A percentile compares a stretch with the other conserved stretches of the same genome.
These are phyloP conservation scores for Himantopus leucocephalus DNA, from an alignment of 2,113 vertebrate species.

Conservation along the genomic window DNA sequence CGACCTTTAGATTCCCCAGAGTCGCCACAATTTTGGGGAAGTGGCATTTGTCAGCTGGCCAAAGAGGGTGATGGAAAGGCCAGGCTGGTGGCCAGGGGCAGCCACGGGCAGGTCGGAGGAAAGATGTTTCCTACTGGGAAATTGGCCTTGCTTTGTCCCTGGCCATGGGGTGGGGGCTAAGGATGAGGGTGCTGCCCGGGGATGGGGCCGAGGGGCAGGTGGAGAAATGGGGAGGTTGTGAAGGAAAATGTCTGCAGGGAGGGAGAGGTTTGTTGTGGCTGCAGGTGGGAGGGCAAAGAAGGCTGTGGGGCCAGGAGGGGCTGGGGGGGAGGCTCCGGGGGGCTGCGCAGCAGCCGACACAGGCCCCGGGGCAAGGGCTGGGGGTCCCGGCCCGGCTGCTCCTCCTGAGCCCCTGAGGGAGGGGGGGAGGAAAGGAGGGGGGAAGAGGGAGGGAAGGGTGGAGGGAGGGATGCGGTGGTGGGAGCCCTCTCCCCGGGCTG, in stretches of 20 bases:
- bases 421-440: background rate
- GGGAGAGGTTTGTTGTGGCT: background rate
- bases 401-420: background rate
- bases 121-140: background rate
- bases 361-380: background rate
- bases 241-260: background rate
- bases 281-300: background rate
- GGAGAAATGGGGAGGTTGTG: background rate
- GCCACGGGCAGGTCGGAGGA: accelerated
- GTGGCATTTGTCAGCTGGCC: slow-evolving; percentile 56
- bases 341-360: background rate
- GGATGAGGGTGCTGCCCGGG: background rate
- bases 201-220: background rate
- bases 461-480: background rate
- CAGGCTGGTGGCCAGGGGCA: background rate
- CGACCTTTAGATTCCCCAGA: slow-evolving; percentile 68
- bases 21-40: slow-evolving; percentile 29
- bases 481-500: background rate
- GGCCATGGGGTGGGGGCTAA: background rate
- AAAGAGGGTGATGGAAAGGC: background rate
- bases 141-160: background rate
- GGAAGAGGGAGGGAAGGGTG: background rate
- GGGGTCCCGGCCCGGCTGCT: background rate
- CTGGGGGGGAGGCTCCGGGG: accelerated
- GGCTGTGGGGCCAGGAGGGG: background rate